These are phyloP conservation scores for Drosophila gaucha DNA, from an alignment of 2,888 invertebrate species.

Conservation along the genomic window DNA sequence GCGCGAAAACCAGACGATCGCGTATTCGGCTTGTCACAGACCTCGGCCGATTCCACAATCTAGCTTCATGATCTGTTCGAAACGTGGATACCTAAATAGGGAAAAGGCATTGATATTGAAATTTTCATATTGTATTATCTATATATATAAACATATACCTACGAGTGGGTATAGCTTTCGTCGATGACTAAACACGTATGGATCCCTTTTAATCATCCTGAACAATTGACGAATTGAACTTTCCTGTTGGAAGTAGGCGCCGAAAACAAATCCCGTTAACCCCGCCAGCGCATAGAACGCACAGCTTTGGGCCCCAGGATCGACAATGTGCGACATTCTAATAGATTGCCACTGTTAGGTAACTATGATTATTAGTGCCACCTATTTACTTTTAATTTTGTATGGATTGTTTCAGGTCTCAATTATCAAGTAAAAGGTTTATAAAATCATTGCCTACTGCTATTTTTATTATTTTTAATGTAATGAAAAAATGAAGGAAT, in stretches of 20 bases:
- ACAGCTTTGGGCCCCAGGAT: constrained; percentile 41
- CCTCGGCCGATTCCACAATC: constrained; percentile 48
- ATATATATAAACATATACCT: constrained; percentile 10
- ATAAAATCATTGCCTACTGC: constrained; percentile 11
- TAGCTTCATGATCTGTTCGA: constrained; percentile 49
- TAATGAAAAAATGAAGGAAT: no score
- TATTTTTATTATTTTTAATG: not conserved
- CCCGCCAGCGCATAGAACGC: constrained; percentile 51
- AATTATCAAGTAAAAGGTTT: not conserved
- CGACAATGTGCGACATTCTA: constrained; percentile 22
- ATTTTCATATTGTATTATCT: not conserved
- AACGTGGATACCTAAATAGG: constrained; percentile 52
- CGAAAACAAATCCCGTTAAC: constrained; percentile 57
- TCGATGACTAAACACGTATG: constrained; percentile 60
- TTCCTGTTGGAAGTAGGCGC: constrained; percentile 63
- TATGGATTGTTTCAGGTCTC: not conserved
- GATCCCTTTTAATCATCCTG: constrained; percentile 48
- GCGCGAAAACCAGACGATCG: constrained; percentile 35
- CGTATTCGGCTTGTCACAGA: constrained; percentile 39
- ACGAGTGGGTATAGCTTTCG: constrained; percentile 62
- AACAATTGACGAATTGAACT: constrained; percentile 46
- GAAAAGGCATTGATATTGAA: not conserved
- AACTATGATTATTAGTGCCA: not conserved
- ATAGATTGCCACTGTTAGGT: not conserved
- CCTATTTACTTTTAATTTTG: constrained; percentile 41